These are phyloP conservation scores for Numenius arquata DNA, from an alignment of 2,113 vertebrate genomes.

Conservation along the genomic window DNA sequence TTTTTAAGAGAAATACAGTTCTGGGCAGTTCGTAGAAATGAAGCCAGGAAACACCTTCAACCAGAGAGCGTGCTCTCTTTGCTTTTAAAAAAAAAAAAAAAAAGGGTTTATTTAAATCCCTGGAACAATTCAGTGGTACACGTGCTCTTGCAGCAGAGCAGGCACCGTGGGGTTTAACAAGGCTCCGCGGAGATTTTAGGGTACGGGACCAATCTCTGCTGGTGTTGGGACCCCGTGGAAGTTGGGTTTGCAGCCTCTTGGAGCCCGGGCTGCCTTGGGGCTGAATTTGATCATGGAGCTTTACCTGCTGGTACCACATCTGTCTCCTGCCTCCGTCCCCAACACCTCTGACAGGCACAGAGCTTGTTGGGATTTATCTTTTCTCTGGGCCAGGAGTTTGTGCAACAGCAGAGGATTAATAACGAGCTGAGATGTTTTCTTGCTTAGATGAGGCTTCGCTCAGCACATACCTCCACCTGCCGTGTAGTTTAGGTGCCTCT, in stretches of 20 bases:
- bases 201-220: background rate
- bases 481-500: background rate
- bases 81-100: background rate
- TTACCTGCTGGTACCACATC: background rate
- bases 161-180: background rate
- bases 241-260: background rate
- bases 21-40: background rate
- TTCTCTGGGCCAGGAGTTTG: background rate
- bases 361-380: background rate
- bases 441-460: background rate
- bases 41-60: background rate
- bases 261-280: background rate
- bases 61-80: rapidly evolving
- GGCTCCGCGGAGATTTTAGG: too few species aligned
- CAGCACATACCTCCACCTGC: rapidly evolving
- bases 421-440: background rate
- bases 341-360: background rate
- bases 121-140: background rate
- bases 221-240: background rate
- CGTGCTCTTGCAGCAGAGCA: background rate
- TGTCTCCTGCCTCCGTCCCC: background rate
- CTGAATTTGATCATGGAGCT: background rate
- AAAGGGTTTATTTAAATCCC: background rate
- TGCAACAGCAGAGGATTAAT: background rate
- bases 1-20: background rate